Percentiles rank a stretch among this genome's conserved stretches.
phyloP scores from a whole-genome alignment of 2,888 invertebrate genomes.

The Protonemura montana region DNA sequence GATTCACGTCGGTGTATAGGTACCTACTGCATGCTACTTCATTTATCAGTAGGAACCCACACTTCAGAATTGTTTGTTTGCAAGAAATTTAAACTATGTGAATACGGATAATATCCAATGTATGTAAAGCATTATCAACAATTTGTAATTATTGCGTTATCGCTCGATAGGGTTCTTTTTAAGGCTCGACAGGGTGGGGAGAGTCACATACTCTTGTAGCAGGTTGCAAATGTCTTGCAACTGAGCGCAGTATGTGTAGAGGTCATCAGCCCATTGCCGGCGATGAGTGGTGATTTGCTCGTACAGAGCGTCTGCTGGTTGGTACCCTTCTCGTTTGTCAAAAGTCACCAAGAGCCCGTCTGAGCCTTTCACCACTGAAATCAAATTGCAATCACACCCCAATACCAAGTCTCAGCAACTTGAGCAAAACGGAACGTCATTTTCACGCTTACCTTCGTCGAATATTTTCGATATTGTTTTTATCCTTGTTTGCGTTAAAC shows the following conservation, averaged over 20 bases:
- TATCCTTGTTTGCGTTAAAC: not conserved
- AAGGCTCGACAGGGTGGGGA: too few relatives aligned
- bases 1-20: not conserved
- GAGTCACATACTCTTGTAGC: not conserved
- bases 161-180: not conserved
- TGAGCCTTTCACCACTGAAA: not conserved
- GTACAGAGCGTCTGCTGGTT: not conserved
- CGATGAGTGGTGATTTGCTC: not conserved
- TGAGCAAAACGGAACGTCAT: not conserved
- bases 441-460: not conserved
- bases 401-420: too few relatives aligned
- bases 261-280: not conserved
- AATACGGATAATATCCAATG: too few relatives aligned
- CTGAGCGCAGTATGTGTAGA: not conserved
- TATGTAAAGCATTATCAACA: too few relatives aligned
- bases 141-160: not conserved
- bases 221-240: not conserved
- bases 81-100: too few relatives aligned
- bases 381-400: not conserved
- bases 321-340: not conserved
- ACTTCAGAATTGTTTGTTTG: too few relatives aligned
- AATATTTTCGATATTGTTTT: not conserved
- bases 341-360: not conserved
- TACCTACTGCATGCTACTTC: too few relatives aligned
- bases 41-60: not conserved